Percentiles rank a stretch among this genome's conserved stretches.
These are phyloP conservation scores for Pseudomyrmex flavicornis DNA, from an alignment of 1,140 invertebrate genomes.

Conservation along the genomic window DNA sequence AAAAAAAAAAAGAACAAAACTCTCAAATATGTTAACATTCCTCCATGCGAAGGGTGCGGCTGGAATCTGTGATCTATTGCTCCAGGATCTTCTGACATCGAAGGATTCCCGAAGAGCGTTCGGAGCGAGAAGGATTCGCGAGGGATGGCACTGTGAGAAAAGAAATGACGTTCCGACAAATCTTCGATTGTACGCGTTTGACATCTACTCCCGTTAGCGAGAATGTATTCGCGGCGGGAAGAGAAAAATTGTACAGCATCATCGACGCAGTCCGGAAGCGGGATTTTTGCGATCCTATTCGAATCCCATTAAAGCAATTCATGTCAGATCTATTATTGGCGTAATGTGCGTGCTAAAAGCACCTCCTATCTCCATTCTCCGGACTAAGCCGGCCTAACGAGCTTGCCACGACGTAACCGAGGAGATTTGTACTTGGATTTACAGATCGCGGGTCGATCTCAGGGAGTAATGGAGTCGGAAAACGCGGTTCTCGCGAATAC, in stretches of 20 bases:
- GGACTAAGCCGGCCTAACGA: neutral
- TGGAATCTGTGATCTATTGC: neutral
- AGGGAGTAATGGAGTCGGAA: neutral
- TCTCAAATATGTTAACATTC: neutral
- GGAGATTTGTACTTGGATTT: neutral
- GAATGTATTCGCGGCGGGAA: neutral
- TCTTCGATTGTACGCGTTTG: neutral
- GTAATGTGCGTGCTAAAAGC: neutral
- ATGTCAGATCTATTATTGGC: neutral
- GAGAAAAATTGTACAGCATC: neutral
- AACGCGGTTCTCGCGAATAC: neutral
- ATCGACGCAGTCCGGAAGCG: neutral
- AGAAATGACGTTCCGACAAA: neutral
- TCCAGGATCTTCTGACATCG: neutral
- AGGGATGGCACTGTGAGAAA: neutral
- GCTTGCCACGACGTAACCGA: neutral
- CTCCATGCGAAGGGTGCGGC: neutral
- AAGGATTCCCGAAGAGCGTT: neutral
- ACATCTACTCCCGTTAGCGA: neutral
- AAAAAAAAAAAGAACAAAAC: neutral
- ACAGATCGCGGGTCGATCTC: neutral
- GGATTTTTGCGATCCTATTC: neutral
- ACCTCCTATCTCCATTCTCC: conserved; percentile 1
- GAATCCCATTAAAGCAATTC: neutral
- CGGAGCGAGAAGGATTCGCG: neutral